A percentile compares a stretch with the other conserved stretches of the same genome.
Evolutionary conservation across 2,797 vertebrate genomes (phyloP).

Genomic region (Muscicapa striata): DNA sequence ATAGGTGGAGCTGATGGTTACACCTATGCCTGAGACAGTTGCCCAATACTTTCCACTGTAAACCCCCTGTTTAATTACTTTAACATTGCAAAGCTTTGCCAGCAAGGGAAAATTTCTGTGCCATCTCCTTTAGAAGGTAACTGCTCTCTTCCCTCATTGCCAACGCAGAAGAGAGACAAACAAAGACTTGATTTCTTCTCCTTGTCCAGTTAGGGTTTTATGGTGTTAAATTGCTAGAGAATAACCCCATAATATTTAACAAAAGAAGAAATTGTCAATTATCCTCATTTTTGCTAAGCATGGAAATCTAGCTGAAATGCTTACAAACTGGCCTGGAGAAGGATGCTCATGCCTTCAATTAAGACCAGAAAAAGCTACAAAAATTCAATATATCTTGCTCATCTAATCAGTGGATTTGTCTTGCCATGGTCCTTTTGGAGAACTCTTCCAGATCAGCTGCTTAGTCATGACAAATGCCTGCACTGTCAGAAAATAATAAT

Average conservation of each 20-base stretch:
- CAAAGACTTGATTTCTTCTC: not conserved
- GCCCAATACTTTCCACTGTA: not conserved
- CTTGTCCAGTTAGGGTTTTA: not conserved
- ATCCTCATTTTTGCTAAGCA: not conserved
- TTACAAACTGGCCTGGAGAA: not conserved
- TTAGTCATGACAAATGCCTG: not conserved
- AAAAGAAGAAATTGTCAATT: not conserved
- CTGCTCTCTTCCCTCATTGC: not conserved
- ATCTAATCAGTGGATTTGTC: not conserved
- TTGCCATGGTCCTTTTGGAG: not conserved
- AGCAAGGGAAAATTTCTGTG: not conserved
- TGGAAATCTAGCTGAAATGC: not conserved
- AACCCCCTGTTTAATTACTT: not conserved
- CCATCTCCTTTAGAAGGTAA: not conserved
- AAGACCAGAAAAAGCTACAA: not conserved
- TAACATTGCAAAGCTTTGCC: not conserved
- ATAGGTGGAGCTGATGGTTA: constrained; percentile 8
- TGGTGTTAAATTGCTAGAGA: not conserved
- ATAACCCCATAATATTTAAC: not conserved
- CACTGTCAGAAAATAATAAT: not conserved
- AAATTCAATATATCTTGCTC: not conserved
- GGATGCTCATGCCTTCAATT: not conserved
- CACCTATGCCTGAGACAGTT: constrained; percentile 1
- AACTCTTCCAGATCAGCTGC: not conserved
- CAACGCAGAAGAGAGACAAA: not conserved